Base-by-base conservation (phyloP, 2,888 invertebrate genomes). In the Lithophane ornitopus region DNA sequence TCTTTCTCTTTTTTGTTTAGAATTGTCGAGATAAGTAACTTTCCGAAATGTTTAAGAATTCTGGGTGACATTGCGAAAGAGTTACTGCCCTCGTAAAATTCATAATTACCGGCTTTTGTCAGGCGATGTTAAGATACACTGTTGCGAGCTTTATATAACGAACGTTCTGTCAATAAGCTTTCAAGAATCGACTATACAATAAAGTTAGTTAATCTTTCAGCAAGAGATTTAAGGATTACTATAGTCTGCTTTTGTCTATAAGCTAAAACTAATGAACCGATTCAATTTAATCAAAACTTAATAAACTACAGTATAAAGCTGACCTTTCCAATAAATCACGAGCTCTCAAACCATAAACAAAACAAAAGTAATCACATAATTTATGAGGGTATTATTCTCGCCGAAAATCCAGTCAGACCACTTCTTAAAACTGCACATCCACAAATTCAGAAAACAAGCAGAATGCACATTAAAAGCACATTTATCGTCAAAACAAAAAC, bases 401-500 rank as follows among this genome's bases (percentile, higher is more conserved):
- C 68, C 68, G 3, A 72, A 80, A 80, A 82, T 71, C 65, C 74
- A 66, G 68, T n/a, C 56, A 80, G 28, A 71, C 84, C 84, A 84
- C 76, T 84, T 67, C 78, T 78, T 78, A 80, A 86, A 86, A 86
- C 70, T 86, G 78, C 82, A 86, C 78, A 83, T 82, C 76, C 81
- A 83, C 79, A 87, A 85, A 81, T 84, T 76, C 81, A 70, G 70
- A 85, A 84, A 81, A 85, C 81, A 81, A 83, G 72, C 85, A 80
- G 81, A 85, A 85, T 88, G 85, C 84, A 85, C 82, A 89, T 87
- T 87, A 85, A 89, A 87, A 88, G 82, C 84, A 85, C 85, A 89
- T 89, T 89, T 87, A 84, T 87, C 86, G 85, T 89, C 81, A 88
- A 87, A 89, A 88, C 87, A 89, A 87, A 87, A 88, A 89, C 89